Evolutionary conservation across 2,113 vertebrate species (phyloP).

Genomic region (Paramisgurnus dabryanus): DNA sequence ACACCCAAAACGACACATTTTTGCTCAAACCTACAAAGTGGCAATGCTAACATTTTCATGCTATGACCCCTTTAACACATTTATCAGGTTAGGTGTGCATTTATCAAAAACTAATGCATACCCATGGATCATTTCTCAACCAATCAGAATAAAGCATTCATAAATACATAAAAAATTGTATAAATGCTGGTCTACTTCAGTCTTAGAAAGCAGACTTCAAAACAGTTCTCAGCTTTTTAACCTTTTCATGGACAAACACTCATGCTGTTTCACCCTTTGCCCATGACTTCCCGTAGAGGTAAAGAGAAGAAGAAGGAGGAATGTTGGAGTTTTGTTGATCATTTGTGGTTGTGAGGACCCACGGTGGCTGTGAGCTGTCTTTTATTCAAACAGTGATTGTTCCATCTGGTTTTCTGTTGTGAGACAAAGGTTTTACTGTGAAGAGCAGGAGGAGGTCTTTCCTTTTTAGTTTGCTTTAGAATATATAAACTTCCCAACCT

Average conservation of each 20-base stretch:
- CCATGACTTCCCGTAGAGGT: constrained; percentile 16
- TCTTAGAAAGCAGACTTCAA: neutral
- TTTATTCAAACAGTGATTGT: constrained; percentile 24
- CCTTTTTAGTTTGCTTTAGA: constrained; percentile 30
- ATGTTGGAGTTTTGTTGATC: constrained; percentile 8
- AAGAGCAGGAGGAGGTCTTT: constrained; percentile 39
- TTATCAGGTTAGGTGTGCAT: too few relatives aligned
- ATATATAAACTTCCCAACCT: constrained; percentile 33
- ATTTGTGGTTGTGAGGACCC: constrained; percentile 7
- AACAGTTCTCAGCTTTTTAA: neutral
- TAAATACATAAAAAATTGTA: too few relatives aligned
- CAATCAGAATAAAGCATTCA: too few relatives aligned
- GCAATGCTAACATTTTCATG: too few relatives aligned
- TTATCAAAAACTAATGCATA: too few relatives aligned
- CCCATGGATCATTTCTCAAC: too few relatives aligned
- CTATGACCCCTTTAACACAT: too few relatives aligned
- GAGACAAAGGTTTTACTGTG: constrained; percentile 33
- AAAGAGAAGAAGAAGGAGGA: neutral
- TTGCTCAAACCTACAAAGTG: too few relatives aligned
- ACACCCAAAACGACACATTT: too few relatives aligned
- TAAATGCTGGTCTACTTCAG: neutral
- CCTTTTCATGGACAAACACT: neutral
- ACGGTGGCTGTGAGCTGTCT: constrained; percentile 13
- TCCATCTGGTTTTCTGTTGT: constrained; percentile 34
- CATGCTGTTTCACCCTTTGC: constrained; percentile 21